A percentile compares a stretch with the other conserved stretches of the same genome.
phyloP scores from a whole-genome alignment of 2,113 vertebrate genomes.

The Spea multiplicata region DNA sequence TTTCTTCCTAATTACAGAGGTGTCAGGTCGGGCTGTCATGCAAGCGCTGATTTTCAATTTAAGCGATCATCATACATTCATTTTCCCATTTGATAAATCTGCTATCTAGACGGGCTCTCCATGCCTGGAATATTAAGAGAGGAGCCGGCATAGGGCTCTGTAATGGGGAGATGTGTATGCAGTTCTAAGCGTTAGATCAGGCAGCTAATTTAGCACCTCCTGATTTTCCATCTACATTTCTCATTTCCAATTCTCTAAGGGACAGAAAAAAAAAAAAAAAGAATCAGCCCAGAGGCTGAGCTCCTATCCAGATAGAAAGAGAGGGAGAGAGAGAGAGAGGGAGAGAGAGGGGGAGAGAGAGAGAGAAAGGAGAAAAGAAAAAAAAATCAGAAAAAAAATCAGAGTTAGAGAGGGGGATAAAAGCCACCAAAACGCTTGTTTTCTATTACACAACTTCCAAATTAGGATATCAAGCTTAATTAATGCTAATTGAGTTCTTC shows the following conservation, averaged over 20 bases:
- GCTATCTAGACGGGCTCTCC: slow-evolving; percentile 94
- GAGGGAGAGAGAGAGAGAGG: slow-evolving; percentile 60
- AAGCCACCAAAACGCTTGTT: slow-evolving; percentile 91
- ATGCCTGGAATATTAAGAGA: slow-evolving; percentile 99
- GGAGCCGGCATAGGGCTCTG: slow-evolving; percentile 88
- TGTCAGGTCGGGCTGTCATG: slow-evolving; percentile 99
- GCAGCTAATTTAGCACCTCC: slow-evolving; percentile 99
- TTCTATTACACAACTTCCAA: slow-evolving; percentile 97
- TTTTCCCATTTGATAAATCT: slow-evolving; percentile 99
- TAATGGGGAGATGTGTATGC: slow-evolving; percentile 97
- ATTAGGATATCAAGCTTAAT: slow-evolving; percentile 99
- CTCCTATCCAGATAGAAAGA: slow-evolving; percentile 74
- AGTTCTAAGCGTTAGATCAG: slow-evolving; percentile 99
- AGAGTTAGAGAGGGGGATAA: slow-evolving; percentile 53
- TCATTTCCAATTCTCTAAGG: slow-evolving; percentile 99
- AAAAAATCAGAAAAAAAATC: slow-evolving; percentile 24
- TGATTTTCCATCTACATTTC: slow-evolving; percentile 99
- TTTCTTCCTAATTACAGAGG: slow-evolving; percentile 99
- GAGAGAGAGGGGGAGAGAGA: slow-evolving; percentile 40
- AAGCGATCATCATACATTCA: slow-evolving; percentile 99
- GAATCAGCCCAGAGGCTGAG: slow-evolving; percentile 90
- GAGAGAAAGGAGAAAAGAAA: slow-evolving; percentile 49
- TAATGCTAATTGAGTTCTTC: slow-evolving; percentile 99
- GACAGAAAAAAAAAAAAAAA: slow-evolving; percentile 65
- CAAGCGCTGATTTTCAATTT: slow-evolving; percentile 99